These are phyloP conservation scores for Lutjanus campechanus DNA, from an alignment of 2,797 vertebrate species.

Conservation along the genomic window DNA sequence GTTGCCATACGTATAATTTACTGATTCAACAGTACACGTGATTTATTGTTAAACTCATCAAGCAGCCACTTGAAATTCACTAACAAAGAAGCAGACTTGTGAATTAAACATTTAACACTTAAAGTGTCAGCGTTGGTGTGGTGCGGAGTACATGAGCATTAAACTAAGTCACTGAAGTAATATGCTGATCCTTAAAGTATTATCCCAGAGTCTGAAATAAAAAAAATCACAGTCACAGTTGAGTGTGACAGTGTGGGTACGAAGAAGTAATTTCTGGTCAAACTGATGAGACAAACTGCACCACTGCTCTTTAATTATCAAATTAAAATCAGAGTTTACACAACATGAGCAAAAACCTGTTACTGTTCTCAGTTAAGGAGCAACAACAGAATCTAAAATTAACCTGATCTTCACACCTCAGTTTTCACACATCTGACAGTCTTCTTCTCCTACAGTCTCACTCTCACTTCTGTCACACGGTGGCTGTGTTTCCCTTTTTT, in stretches of 20 bases:
- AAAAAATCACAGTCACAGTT: neutral
- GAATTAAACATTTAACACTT: too few relatives aligned
- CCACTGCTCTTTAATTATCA: neutral
- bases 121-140: neutral
- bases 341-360: neutral
- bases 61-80: too few relatives aligned
- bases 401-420: constrained; percentile 19
- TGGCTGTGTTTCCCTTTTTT: neutral
- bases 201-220: neutral
- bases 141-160: neutral
- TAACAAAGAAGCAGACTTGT: too few relatives aligned
- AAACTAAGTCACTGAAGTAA: neutral
- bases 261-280: neutral
- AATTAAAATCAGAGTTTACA: neutral
- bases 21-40: neutral
- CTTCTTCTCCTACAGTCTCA: neutral
- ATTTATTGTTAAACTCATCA: too few relatives aligned
- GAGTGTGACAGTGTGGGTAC: neutral
- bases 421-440: constrained; percentile 26
- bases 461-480: neutral
- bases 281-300: neutral
- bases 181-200: neutral
- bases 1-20: neutral
- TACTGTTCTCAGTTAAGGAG: neutral
- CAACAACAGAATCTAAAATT: constrained; percentile 27